Evolutionary conservation across 2,888 invertebrate species (phyloP).

Genomic region (Mellilla xanthometata): DNA sequence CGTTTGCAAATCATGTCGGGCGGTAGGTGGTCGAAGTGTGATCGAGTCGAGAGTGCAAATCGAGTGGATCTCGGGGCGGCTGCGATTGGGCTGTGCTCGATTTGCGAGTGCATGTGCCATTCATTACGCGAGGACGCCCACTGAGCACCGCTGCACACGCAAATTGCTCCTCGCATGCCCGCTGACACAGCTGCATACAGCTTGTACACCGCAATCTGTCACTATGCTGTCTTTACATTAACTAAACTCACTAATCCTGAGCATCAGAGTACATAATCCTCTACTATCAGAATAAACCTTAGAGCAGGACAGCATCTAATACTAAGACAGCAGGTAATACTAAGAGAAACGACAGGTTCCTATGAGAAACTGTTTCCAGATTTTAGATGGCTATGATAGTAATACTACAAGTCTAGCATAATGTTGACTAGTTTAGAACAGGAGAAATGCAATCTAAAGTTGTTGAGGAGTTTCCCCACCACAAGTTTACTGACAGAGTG

Average conservation of each 20-base stretch:
- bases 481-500: too few relatives aligned
- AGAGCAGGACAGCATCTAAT: too few relatives aligned
- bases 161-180: slow-evolving; percentile 66
- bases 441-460: background rate
- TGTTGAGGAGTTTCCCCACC: background rate
- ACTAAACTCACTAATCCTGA: too few relatives aligned
- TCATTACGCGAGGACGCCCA: slow-evolving; percentile 69
- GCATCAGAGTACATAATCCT: too few relatives aligned
- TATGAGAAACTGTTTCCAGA: too few relatives aligned
- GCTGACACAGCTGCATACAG: slow-evolving; percentile 64
- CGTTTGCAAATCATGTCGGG: slow-evolving; percentile 27
- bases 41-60: slow-evolving; percentile 46
- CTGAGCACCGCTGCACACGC: slow-evolving; percentile 73
- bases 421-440: too few relatives aligned
- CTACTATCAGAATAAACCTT: too few relatives aligned
- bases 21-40: slow-evolving; percentile 40
- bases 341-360: too few relatives aligned
- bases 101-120: slow-evolving; percentile 59
- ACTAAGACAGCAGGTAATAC: too few relatives aligned
- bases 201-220: slow-evolving; percentile 19
- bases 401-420: too few relatives aligned
- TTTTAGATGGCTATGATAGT: too few relatives aligned
- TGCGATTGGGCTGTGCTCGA: slow-evolving; percentile 52
- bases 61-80: slow-evolving; percentile 26
- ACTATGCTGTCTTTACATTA: background rate